These are phyloP conservation scores for Mimachlamys varia DNA, from an alignment of 2,888 invertebrate genomes.

Conservation along the genomic window DNA sequence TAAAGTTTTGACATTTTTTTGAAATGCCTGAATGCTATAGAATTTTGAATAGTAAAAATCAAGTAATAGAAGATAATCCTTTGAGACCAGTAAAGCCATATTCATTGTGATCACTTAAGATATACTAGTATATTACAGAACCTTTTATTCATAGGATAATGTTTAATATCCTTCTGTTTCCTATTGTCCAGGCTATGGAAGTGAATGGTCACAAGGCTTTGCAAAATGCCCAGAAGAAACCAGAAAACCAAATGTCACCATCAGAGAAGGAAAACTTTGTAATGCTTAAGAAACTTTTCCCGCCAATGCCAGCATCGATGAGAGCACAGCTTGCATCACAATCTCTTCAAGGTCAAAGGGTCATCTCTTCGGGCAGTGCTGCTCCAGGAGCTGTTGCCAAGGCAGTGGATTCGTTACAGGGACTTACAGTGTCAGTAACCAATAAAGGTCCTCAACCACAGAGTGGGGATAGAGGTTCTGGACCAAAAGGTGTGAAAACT, in stretches of 20 bases:
- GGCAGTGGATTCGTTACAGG: not conserved
- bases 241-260: conserved; percentile 32
- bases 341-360: not conserved
- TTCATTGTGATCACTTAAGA: too few species aligned
- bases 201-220: conserved; percentile 45
- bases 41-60: too few species aligned
- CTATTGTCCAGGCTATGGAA: conserved; percentile 45
- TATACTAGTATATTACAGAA: too few species aligned
- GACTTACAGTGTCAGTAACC: not conserved
- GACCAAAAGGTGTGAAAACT: not conserved
- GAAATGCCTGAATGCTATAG: too few species aligned
- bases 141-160: too few species aligned
- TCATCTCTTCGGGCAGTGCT: not conserved
- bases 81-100: too few species aligned
- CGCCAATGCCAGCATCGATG: not conserved
- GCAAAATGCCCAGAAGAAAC: not conserved
- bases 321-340: not conserved
- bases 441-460: not conserved
- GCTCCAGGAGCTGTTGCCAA: not conserved
- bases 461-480: not conserved
- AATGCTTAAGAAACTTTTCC: conserved; percentile 15
- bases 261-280: not conserved
- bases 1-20: too few species aligned
- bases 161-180: not conserved
- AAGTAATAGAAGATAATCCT: too few species aligned